phyloP scores from a whole-genome alignment of 1,140 invertebrate genomes.

The Drosophila triauraria region DNA sequence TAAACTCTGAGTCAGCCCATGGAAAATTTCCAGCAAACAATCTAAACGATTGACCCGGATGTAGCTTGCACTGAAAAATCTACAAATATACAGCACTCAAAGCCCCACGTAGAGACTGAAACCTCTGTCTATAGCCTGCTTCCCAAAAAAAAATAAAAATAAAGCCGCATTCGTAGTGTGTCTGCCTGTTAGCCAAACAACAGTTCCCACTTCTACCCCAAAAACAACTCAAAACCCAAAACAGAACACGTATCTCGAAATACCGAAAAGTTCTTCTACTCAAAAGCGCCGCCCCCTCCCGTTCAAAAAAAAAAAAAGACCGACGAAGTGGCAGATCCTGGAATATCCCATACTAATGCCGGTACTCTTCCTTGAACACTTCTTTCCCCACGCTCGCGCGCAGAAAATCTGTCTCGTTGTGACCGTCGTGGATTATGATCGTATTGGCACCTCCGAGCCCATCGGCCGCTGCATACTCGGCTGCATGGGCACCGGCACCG shows the following conservation, averaged over 20 bases:
- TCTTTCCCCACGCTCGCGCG: conserved; percentile 45
- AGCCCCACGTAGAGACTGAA: conserved; percentile 31
- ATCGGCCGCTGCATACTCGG: conserved; percentile 99
- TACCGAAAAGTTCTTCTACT: conserved; percentile 66
- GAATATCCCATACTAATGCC: conserved; percentile 29
- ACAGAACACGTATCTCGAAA: conserved; percentile 64
- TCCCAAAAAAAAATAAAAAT: conserved; percentile 39
- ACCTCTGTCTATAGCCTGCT: conserved; percentile 58
- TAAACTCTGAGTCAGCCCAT: conserved; percentile 3
- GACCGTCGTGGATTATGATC: conserved; percentile 99
- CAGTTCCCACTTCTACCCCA: conserved; percentile 46
- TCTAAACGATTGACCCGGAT: conserved; percentile 36
- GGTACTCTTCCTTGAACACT: conserved; percentile 39
- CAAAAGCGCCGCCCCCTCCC: conserved; percentile 39
- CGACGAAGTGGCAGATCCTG: conserved; percentile 8
- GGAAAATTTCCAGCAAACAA: conserved; percentile 22
- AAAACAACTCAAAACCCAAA: conserved; percentile 46
- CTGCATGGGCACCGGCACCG: conserved; percentile 98
- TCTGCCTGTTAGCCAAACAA: conserved; percentile 60
- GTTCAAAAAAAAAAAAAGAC: conserved; percentile 34
- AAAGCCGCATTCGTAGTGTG: conserved; percentile 58
- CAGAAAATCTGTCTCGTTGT: conserved; percentile 99
- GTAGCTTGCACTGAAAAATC: conserved; percentile 47
- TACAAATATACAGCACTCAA: conserved; percentile 26
- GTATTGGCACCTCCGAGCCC: conserved; percentile 99